These are phyloP conservation scores for Cardiocondyla obscurior DNA, from an alignment of 1,140 invertebrate genomes.

Conservation along the genomic window DNA sequence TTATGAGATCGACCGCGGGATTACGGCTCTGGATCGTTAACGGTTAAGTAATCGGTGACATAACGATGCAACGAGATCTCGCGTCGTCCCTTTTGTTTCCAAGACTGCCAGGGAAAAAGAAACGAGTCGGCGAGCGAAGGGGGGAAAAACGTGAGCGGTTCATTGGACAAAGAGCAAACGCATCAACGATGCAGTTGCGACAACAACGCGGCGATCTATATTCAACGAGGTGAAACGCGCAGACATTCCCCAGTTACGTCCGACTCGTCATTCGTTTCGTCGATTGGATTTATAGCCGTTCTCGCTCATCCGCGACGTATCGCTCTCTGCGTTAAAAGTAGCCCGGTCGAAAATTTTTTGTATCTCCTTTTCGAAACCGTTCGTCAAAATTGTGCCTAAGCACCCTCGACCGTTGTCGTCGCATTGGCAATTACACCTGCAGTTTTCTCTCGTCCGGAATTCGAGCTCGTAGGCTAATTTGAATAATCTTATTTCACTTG, in stretches of 20 bases:
- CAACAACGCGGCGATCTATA: slow-evolving; percentile 50
- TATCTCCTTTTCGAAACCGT: neutral
- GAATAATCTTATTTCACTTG: slow-evolving; percentile 33
- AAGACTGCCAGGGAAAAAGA: slow-evolving; percentile 39
- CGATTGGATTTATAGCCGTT: slow-evolving; percentile 24
- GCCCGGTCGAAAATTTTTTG: neutral
- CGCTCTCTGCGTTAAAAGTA: neutral
- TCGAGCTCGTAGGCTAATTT: neutral
- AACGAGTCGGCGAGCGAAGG: neutral
- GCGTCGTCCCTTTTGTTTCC: slow-evolving; percentile 39
- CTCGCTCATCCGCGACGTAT: neutral
- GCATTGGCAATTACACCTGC: neutral
- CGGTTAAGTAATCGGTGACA: slow-evolving; percentile 70
- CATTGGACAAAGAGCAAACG: slow-evolving; percentile 29
- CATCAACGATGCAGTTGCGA: slow-evolving; percentile 27
- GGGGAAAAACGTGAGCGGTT: neutral
- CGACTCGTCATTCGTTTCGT: neutral
- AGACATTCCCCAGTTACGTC: slow-evolving; percentile 39
- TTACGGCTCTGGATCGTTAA: slow-evolving; percentile 45
- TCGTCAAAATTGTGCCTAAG: too few relatives aligned
- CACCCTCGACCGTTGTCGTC: slow-evolving; percentile 5
- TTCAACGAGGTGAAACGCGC: slow-evolving; percentile 45
- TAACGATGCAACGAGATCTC: slow-evolving; percentile 65
- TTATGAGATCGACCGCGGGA: slow-evolving; percentile 41
- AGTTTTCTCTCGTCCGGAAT: neutral